Evolutionary conservation across 1,140 invertebrate species (phyloP), one percentile per base, ranked within the genome.

Genomic region (Steinernema feltiae): DNA sequence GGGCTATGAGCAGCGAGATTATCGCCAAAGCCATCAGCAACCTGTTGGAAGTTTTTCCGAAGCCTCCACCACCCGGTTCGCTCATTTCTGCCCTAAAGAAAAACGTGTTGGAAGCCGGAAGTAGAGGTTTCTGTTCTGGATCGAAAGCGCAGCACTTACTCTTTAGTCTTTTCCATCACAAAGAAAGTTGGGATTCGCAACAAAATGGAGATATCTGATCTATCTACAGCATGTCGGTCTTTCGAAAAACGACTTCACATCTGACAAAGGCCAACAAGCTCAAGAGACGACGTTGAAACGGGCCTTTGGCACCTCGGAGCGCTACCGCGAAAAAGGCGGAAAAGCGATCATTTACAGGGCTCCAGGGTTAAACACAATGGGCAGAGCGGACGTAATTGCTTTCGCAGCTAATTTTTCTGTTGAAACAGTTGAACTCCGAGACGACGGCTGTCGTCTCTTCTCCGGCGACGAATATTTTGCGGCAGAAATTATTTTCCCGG

Each of bases 1-100:
- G 1, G 18, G 78, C 30, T 70, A 79, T 71, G 27, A 79, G 79
- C 32, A 79, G 48, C 69, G 74, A 79, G 29, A 79, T 32, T 35
- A 76, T 48, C 31, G 72, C 32, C 18, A 80, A 24, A 27, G 72
- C 74, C 30, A 12, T 3, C 7, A 17, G 24, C 24, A 63, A 63
- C 24, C 24, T 63, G 53, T 27, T 63, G 7, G 53, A n/a, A 15
- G 53, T n/a, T 27, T 27, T 63, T 7, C 53, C 41, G n/a, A 12
- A 46, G 41, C 7, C 53, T 3, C 53, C 24, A 15, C 53, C 53
- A 21, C 53, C 53, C 3, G 53, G 53, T 63, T 63, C 53, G 53
- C 15, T 63, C 53, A 63, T 63, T 63, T 63, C 53, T 63, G 53
- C 53, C 53, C 53, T 63, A 63, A 15, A 63, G 24, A 27, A 15